phyloP scores from a whole-genome alignment of 2,113 vertebrate species.

The Marmota monax region DNA sequence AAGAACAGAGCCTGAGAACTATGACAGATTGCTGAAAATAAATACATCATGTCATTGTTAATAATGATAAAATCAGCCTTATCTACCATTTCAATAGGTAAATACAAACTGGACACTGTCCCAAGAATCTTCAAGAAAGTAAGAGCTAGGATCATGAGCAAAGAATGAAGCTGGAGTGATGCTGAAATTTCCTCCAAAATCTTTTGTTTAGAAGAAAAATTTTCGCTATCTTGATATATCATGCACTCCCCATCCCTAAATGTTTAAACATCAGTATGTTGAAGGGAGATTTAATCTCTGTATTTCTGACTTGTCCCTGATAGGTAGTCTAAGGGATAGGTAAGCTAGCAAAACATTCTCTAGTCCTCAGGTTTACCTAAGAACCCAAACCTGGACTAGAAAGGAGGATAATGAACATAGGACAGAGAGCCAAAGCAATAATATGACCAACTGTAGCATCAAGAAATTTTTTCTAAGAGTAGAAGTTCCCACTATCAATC shows the following conservation, averaged over 20 bases:
- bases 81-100: neutral
- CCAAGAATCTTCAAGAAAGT: neutral
- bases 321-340: neutral
- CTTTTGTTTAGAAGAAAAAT: neutral
- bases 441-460: neutral
- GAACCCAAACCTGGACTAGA: neutral
- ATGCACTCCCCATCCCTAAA: neutral
- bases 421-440: neutral
- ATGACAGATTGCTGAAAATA: neutral
- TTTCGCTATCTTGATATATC: neutral
- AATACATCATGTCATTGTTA: neutral
- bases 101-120: neutral
- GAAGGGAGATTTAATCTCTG: neutral
- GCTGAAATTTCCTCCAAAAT: neutral
- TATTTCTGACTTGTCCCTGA: neutral
- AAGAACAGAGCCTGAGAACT: neutral
- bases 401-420: neutral
- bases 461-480: neutral
- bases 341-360: neutral
- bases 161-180: neutral
- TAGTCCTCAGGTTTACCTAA: neutral
- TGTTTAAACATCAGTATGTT: neutral
- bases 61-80: neutral
- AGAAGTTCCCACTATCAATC: rapidly evolving
- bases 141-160: neutral